Percentiles rank a stretch among this genome's conserved stretches.
Conservation (phyloP, 2,797 vertebrate species). For the Rousettus madagascariensis region DNA sequence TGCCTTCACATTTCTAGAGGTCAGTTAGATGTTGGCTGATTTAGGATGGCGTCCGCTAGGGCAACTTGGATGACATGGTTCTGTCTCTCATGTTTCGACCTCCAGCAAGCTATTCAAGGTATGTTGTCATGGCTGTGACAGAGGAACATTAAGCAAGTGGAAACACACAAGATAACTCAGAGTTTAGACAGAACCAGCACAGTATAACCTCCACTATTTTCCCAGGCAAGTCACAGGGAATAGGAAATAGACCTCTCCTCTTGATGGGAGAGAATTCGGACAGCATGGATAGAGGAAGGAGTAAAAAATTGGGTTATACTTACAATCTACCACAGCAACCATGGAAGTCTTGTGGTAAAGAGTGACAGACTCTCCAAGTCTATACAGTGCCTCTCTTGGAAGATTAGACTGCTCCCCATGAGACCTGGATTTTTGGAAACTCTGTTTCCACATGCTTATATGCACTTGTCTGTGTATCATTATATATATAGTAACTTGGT, state of each 20-base stretch:
- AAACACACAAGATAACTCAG: not conserved
- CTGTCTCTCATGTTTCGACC: not conserved
- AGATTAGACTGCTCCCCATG: not conserved
- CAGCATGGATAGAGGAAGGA: not conserved
- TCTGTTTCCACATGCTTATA: not conserved
- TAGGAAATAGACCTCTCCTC: not conserved
- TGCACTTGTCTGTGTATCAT: not conserved
- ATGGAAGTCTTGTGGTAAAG: not conserved
- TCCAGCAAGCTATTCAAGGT: not conserved
- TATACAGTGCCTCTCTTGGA: not conserved
- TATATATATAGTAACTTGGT: not conserved
- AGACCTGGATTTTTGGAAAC: not conserved
- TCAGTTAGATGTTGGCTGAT: not conserved
- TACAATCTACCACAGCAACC: not conserved
- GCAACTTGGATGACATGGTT: not conserved
- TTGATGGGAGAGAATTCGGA: not conserved
- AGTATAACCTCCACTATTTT: not conserved
- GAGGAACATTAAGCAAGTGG: not conserved
- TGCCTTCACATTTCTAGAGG: not conserved
- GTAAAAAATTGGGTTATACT: not conserved
- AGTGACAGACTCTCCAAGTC: not conserved
- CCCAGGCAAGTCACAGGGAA: not conserved
- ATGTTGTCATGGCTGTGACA: not conserved
- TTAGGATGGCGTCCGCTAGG: not conserved
- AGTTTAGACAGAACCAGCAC: not conserved